Conservation (phyloP, 2,113 vertebrate genomes). For the Pelobates fuscus region DNA sequence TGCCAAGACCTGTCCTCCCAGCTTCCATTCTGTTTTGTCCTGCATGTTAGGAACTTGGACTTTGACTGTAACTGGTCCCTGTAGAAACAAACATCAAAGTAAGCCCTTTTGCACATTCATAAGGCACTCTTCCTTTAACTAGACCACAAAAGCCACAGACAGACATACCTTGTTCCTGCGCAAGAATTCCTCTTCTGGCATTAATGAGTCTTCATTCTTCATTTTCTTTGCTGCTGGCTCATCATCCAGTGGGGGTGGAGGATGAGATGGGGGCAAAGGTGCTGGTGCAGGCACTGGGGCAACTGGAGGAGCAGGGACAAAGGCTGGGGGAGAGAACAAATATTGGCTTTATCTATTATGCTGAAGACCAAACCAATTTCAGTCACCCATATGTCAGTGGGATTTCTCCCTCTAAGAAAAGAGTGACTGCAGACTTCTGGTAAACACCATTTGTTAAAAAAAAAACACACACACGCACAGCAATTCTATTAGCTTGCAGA, state of each 20-base stretch:
- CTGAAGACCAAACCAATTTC: no score
- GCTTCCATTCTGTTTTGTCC: conserved; percentile 98
- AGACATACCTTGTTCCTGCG: conserved; percentile 86
- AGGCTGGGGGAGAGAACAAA: conserved; percentile 69
- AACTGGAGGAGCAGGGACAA: conserved; percentile 92
- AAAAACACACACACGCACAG: no score
- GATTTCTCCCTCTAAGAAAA: no score
- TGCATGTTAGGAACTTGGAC: conserved; percentile 99
- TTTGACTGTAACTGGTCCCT: conserved; percentile 96
- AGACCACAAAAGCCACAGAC: background rate
- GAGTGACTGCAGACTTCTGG: no score
- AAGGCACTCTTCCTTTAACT: background rate
- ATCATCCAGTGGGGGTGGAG: conserved; percentile 87
- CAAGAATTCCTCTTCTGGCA: conserved; percentile 95
- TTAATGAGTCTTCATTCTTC: conserved; percentile 94
- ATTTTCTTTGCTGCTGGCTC: conserved; percentile 93
- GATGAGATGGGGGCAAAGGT: conserved; percentile 84
- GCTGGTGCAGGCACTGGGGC: conserved; percentile 78
- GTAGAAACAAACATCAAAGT: conserved; percentile 21
- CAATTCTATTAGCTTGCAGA: no score
- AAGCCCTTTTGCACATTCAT: no score
- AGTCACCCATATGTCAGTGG: no score
- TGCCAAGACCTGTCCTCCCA: conserved; percentile 89
- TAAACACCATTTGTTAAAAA: no score
- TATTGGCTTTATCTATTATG: no score